Evolutionary conservation across 2,888 invertebrate species (phyloP).

Genomic region (Heliconius charithonia): DNA sequence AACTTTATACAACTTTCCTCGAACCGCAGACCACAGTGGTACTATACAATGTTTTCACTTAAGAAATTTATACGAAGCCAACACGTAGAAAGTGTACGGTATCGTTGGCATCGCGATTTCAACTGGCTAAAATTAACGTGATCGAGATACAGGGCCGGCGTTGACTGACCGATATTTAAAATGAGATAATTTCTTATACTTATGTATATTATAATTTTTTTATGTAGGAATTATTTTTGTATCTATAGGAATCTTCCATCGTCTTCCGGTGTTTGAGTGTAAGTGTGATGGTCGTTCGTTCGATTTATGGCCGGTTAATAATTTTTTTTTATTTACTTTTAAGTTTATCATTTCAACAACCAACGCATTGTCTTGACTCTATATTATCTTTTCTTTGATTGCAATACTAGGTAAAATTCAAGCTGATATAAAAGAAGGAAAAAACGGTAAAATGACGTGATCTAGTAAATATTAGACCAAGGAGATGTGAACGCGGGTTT

Average conservation of each 20-base stretch:
- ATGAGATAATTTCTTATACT: constrained; percentile 26
- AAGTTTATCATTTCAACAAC: no score
- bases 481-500: no score
- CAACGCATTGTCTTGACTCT: no score
- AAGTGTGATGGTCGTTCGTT: neutral
- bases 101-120: constrained; percentile 73
- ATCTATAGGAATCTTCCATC: neutral
- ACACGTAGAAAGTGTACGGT: constrained; percentile 43
- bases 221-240: neutral
- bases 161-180: constrained; percentile 46
- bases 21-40: constrained; percentile 40
- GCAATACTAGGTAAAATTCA: no score
- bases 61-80: constrained; percentile 34
- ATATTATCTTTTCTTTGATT: no score
- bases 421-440: no score
- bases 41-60: constrained; percentile 41
- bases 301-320: neutral
- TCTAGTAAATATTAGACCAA: no score
- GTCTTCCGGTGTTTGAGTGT: neutral
- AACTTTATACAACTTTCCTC: constrained; percentile 23
- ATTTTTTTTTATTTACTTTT: neutral
- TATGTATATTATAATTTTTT: neutral
- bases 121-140: constrained; percentile 80
- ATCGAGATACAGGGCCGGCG: constrained; percentile 54
- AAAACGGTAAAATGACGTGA: no score